These are phyloP conservation scores for Papilio machaon DNA, from an alignment of 1,140 invertebrate species.

Conservation along the genomic window DNA sequence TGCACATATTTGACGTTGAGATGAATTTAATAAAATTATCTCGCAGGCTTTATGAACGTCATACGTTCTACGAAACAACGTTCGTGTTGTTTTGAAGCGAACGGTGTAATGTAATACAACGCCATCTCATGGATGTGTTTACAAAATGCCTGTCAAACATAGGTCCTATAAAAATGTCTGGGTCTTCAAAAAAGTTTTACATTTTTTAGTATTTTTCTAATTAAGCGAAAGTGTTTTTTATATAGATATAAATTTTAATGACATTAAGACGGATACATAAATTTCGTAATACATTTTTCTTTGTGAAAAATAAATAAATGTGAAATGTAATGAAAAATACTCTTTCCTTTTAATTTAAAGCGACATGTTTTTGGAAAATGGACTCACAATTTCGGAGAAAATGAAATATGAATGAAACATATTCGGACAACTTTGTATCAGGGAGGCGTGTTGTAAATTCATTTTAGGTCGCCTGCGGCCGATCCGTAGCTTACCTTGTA, in stretches of 20 bases:
- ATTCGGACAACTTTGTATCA: conserved; percentile 20
- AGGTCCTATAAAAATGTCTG: not conserved
- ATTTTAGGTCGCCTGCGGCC: conserved; percentile 17
- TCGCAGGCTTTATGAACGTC: conserved; percentile 1
- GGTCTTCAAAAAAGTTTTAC: not conserved
- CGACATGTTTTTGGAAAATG: not conserved
- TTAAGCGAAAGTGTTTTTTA: not conserved
- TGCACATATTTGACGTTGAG: not conserved
- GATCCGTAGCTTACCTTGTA: conserved; percentile 2
- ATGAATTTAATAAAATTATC: conserved; percentile 23
- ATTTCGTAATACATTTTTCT: not conserved
- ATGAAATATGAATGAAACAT: conserved; percentile 22
- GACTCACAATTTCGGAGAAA: not conserved
- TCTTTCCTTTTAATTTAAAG: not conserved
- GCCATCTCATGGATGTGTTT: conserved; percentile 13
- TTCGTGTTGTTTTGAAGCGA: not conserved
- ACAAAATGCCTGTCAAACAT: not conserved
- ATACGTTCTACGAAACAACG: conserved; percentile 11
- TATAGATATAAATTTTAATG: not conserved
- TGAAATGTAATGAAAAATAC: not conserved
- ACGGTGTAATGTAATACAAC: conserved; percentile 8
- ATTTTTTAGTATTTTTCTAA: not conserved
- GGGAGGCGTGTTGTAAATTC: conserved; percentile 12
- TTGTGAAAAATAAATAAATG: not conserved
- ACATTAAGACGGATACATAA: not conserved